Conservation (phyloP, 2,888 invertebrate species). For the Machimus rusticus region DNA sequence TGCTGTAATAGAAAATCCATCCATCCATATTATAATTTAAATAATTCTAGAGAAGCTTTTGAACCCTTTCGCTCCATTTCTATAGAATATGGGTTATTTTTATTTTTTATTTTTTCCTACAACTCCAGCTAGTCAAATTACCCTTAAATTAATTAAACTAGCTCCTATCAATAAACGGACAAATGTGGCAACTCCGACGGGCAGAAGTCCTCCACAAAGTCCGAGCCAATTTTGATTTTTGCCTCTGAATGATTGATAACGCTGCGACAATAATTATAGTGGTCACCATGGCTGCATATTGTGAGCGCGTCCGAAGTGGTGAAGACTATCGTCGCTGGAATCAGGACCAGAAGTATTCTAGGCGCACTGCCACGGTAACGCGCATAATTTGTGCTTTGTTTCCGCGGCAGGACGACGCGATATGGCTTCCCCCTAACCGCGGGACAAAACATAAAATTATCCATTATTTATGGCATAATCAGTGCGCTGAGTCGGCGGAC, state of each 20-base stretch:
- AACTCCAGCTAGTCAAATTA: too few relatives aligned
- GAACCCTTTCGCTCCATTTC: too few relatives aligned
- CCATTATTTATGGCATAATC: slow-evolving; percentile 29
- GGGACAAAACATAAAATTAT: slow-evolving; percentile 21
- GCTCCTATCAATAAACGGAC: neutral
- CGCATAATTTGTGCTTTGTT: neutral
- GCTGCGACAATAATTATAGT: neutral
- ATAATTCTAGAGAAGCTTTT: too few relatives aligned
- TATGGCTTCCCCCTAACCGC: neutral
- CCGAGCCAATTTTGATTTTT: neutral
- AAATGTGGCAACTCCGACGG: neutral
- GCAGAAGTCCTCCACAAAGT: neutral
- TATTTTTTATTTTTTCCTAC: too few relatives aligned
- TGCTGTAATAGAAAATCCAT: too few relatives aligned
- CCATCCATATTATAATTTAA: neutral
- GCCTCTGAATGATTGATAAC: neutral
- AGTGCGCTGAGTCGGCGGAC: neutral
- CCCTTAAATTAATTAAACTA: neutral
- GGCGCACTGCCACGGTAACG: neutral
- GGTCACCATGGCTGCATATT: neutral
- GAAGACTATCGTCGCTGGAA: neutral
- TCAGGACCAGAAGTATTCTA: neutral
- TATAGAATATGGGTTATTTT: too few relatives aligned
- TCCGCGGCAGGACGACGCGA: neutral
- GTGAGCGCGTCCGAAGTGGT: neutral